Conservation (phyloP, 2,888 invertebrate species). For the Melieria crassipennis region DNA sequence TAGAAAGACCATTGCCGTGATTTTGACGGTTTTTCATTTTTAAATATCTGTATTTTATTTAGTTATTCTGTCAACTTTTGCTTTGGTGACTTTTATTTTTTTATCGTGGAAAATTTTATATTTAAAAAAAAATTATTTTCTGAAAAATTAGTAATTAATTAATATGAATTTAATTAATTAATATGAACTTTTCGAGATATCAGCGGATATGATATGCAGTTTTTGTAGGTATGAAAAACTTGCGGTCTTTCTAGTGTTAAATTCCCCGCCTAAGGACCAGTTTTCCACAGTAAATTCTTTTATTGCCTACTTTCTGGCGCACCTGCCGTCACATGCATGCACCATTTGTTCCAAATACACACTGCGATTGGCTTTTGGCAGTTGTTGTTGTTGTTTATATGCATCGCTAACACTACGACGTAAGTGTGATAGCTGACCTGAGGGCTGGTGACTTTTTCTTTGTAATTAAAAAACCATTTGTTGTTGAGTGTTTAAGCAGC, state of each 20-base stretch:
- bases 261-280: constrained; percentile 54
- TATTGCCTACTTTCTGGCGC: constrained; percentile 33
- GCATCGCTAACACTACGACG: background rate
- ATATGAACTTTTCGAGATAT: too few relatives aligned
- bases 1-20: too few relatives aligned
- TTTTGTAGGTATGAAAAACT: too few relatives aligned
- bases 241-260: too few relatives aligned
- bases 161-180: too few relatives aligned
- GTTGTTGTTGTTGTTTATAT: constrained; percentile 1
- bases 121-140: constrained; percentile 45
- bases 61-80: too few relatives aligned
- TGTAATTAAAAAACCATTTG: background rate
- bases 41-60: too few relatives aligned
- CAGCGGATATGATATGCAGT: too few relatives aligned
- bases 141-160: too few relatives aligned
- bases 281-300: constrained; percentile 59
- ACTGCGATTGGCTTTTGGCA: constrained; percentile 32
- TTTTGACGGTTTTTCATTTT: too few relatives aligned
- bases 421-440: constrained; percentile 14
- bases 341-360: constrained; percentile 43
- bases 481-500: background rate
- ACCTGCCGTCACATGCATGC: background rate
- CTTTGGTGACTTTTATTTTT: too few relatives aligned
- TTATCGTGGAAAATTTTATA: constrained; percentile 26
- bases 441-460: constrained; percentile 40